Evolutionary conservation across 2,113 vertebrate species (phyloP), one percentile per base, ranked within the genome.

Genomic region (Machaerirhynchus nigripectus): DNA sequence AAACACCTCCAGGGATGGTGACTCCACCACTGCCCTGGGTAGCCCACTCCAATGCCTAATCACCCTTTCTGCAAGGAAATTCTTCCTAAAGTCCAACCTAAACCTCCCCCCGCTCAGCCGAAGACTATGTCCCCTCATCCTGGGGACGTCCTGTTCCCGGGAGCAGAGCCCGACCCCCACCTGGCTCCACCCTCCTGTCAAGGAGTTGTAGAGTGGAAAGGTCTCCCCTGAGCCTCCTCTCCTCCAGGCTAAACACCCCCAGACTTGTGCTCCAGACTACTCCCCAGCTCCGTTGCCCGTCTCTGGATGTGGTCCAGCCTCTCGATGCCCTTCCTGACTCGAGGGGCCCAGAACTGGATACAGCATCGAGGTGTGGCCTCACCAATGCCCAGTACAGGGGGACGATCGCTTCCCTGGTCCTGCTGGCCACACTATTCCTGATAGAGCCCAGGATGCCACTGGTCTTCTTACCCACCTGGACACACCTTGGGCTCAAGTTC

Each of bases 61-160:
- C 39, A 26, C 5, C 9, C 16, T 0, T 31, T 23, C 21, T 11
- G 20, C 1, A 4, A 31, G 8, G 16, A 69, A 69, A 23, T 89
- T 61, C 39, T 22, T 40, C 23, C 47, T 53, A 18, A 68, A 22
- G 47, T 40, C n/a, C 70, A 53, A 26, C 13, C 27, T 53, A 68
- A 53, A 35, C 16, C 13, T 22, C 20, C 3, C 9, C 5, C 3
- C 2, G 23, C 0, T 2, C 24, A 40, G 39, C 20, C 15, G 5
- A 57, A 46, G 37, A 4, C 55, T 23, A 2, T 35, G 55, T 49
- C 21, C 70, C 31, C 12, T 47, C 5, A 4, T n/a, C 30, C 55
- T 61, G n/a, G n/a, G n/a, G n/a, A n/a, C n/a, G n/a, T n/a, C n/a
- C 69, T 6, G 14, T 3, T 40, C 47, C 30, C 6, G 47, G 39